Base-by-base conservation (phyloP, 2,113 vertebrate species). In the Columbina picui region DNA sequence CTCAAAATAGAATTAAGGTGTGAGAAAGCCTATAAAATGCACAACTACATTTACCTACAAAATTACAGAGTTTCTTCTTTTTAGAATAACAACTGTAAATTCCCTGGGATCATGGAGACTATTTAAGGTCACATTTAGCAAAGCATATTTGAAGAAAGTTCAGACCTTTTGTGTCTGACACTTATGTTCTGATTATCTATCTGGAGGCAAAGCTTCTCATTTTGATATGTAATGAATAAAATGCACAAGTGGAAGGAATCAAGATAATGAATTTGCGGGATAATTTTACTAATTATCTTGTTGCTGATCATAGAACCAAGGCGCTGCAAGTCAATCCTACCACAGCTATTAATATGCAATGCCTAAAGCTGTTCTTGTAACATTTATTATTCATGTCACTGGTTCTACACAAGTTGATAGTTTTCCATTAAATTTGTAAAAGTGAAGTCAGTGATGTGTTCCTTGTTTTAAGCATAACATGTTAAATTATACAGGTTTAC, bases 221-320 rank as follows among this genome's bases (percentile, higher is more conserved):
- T 97, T 96, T 97, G 92, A 77, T 95, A 84, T 57, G 88, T 95
- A 97, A 95, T 97, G 97, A 97, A 93, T 95, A 93, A 95, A 96
- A 96, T 89, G 83, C 91, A 94, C 93, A 96, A 97, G 89, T 97
- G 94, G 91, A 97, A 97, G 90, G 96, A 97, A 96, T 97, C 90
- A 97, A 95, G 96, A 94, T 97, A 97, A 96, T 97, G 95, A 97
- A 96, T 98, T 97, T 94, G 78, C 71, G 74, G 90, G 92, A 93
- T 98, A 96, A 97, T 97, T 98, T 96, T 92, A 89, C 96, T 98
- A 97, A 97, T 98, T 97, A 97, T 94, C 93, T 75, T 82, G 85
- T 97, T 97, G 94, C 88, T 97, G 81, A 95, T 97, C 88, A 49
- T 83, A 85, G 93, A 96, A 88, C 85, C 49, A 73, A 93, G 82